phyloP scores from a whole-genome alignment of 2,888 invertebrate genomes.

The Melinaea marsaeus region DNA sequence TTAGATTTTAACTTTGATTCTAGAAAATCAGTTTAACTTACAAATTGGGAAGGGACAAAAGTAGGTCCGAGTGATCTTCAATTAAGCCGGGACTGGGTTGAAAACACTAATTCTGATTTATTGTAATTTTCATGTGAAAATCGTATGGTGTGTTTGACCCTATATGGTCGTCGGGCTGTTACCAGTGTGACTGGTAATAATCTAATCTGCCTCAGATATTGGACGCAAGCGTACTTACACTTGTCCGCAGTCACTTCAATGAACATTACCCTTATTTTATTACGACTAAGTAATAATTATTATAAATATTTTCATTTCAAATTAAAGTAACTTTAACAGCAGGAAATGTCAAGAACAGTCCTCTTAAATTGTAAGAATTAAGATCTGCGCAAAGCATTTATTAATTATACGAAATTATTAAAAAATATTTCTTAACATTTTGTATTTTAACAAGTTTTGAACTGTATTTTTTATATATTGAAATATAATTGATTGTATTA shows the following conservation, averaged over 20 bases:
- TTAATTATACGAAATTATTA: not conserved
- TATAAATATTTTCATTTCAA: not conserved
- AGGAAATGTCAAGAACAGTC: not conserved
- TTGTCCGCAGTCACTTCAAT: no score
- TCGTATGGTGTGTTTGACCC: conserved; percentile 3
- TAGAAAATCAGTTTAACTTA: conserved; percentile 5
- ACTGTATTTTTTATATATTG: no score
- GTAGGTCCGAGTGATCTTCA: not conserved
- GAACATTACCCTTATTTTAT: no score
- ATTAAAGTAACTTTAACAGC: not conserved
- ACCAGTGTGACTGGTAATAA: conserved; percentile 37
- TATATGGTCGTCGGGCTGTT: conserved; percentile 9
- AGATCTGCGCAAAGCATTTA: not conserved
- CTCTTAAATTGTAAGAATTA: not conserved
- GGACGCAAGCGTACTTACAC: conserved; percentile 12
- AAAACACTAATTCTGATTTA: not conserved
- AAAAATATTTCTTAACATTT: not conserved
- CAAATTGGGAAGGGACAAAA: conserved; percentile 1
- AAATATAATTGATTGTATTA: no score
- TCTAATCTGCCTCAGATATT: conserved; percentile 32
- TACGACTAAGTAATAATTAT: not conserved
- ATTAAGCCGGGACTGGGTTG: not conserved
- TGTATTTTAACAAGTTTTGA: not conserved
- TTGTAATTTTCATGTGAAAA: not conserved
- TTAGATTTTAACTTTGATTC: conserved; percentile 3